Conservation (phyloP, 2,888 invertebrate species). For the Drosophila diplacantha region DNA sequence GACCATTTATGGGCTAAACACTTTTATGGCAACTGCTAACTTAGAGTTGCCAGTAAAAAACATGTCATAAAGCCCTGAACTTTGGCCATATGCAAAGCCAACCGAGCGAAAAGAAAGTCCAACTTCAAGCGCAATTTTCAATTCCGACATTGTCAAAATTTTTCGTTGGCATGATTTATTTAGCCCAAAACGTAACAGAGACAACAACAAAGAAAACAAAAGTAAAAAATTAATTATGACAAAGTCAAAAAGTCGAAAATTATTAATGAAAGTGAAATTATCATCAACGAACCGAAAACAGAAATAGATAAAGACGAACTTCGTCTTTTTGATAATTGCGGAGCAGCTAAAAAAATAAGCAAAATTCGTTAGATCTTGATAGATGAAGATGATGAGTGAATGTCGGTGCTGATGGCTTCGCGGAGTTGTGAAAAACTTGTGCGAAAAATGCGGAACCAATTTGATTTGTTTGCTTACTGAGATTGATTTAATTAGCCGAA, state of each 20-base stretch:
- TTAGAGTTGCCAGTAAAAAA: constrained; percentile 1
- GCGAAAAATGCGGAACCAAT: constrained; percentile 50
- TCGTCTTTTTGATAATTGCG: constrained; percentile 23
- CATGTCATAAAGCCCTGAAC: constrained; percentile 31
- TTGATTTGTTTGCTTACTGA: constrained; percentile 23
- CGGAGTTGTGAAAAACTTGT: constrained; percentile 47
- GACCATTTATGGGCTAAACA: constrained; percentile 40
- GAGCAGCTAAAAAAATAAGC: constrained; percentile 8
- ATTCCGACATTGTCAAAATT: constrained; percentile 32
- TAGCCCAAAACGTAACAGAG: constrained; percentile 34
- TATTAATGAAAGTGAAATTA: constrained; percentile 67
- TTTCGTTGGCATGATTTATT: constrained; percentile 53
- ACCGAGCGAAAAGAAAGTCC: constrained; percentile 59
- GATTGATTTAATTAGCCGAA: constrained; percentile 49
- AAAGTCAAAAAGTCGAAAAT: constrained; percentile 37
- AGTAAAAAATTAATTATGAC: constrained; percentile 59
- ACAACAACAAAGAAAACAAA: constrained; percentile 3
- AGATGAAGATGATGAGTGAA: constrained; percentile 32
- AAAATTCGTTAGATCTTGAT: constrained; percentile 43
- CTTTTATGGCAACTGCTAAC: constrained; percentile 1
- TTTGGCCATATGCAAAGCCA: constrained; percentile 30
- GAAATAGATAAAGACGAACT: constrained; percentile 1
- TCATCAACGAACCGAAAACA: constrained; percentile 31
- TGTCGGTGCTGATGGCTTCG: constrained; percentile 35
- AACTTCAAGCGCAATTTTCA: constrained; percentile 48